Evolutionary conservation across 2,113 vertebrate species (phyloP), one percentile per base, ranked within the genome.

Genomic region (Cavia aperea): DNA sequence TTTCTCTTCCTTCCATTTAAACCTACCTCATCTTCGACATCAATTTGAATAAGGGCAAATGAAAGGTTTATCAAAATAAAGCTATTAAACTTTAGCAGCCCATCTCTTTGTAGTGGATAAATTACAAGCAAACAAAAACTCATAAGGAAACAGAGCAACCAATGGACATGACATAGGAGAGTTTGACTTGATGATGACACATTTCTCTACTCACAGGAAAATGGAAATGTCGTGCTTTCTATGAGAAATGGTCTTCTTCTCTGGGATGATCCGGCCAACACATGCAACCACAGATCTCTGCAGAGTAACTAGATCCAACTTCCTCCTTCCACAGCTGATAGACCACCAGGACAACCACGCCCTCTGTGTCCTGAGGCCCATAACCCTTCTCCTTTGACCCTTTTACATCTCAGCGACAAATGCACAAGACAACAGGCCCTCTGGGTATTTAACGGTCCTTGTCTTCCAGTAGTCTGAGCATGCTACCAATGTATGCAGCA

Each of bases 271-370:
- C 16, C 15, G 46, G 58, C 29, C 12, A 33, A n/a, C 65, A 33
- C 1, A 24, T 8, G 51, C 26, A 36, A 15, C 77, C 91, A 82
- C 36, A 86, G 63, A 62, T 89, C 54, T 86, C 92, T 10, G 18
- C 95, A 46, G 56, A 75, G 81, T 58, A 92, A 85, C 73, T 72
- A 58, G 75, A 62, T 63, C 83, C 46, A 58, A 21, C 70, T 0
- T 49, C 68, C 89, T 87, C n/a, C 83, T 93, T 81, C 91, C 86
- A 70, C 9, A 93, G 88, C 88, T 78, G 62, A 60, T 89, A 85
- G 29, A 36, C 83, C 31, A 13, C 81, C 73, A 3, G 24, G 92
- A 31, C 2, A 6, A 19, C 31, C 93, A 92, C 54, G 90, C 36
- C 84, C 2, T 18, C 77, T 33, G 24, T 81, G 19, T 60, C 56